Evolutionary conservation across 2,888 invertebrate genomes (phyloP), one percentile per base, ranked within the genome.

Genomic region (Cetonia aurata): DNA sequence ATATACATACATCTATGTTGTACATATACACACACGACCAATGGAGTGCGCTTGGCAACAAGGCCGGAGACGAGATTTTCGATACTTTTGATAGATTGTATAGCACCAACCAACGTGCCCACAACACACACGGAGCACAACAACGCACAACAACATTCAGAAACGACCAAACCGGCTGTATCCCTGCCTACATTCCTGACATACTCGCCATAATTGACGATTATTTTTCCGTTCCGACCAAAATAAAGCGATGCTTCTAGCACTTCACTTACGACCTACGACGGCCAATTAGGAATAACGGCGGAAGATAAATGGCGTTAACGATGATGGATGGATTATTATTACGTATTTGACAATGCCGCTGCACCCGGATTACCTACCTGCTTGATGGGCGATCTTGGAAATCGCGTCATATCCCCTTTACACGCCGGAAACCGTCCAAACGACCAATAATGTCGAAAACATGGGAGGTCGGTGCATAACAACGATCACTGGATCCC

Each of bases 1-100:
- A n/a, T n/a, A n/a, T 67, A 73, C 71, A 71, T 25, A 52, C 31
- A 53, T 53, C 17, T 53, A 56, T 37, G n/a, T n/a, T n/a, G 37
- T 37, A 62, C 50, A 62, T 62, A 46, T 48, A 52, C 52, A 62
- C 68, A 74, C 72, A 72, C 73, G 72, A 62, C 77, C 78, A 79
- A 78, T 79, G 75, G 72, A 75, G 76, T 74, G 74, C 78, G 79
- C 80, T 76, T 81, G 79, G 81, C 79, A 81, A 81, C 81, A 81
- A 78, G 78, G 75, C 77, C 74, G 71, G 52, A 72, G 77, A 77
- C 78, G 75, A 77, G 79, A 77, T 80, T 81, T 81, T 81, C 79
- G 80, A 79, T 80, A 79, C 78, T 80, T 81, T 80, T 77, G 77
- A 78, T 77, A 73, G 72, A 70, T 31, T 37, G 56, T 60, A 60